These are phyloP conservation scores for Diaprepes abbreviatus DNA, from an alignment of 2,888 invertebrate genomes.

Conservation along the genomic window DNA sequence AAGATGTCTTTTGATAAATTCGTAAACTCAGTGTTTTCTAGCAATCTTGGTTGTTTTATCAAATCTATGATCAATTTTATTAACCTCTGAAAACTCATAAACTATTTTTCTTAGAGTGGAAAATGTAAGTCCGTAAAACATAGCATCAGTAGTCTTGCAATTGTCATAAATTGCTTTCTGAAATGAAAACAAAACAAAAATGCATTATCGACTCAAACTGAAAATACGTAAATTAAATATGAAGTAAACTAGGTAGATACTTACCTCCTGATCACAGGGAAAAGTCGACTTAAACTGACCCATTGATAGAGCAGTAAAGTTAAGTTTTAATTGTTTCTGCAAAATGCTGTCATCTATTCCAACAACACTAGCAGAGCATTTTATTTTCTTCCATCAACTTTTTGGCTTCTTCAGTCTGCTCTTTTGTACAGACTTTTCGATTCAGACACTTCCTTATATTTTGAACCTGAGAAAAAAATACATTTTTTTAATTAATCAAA, in stretches of 20 bases:
- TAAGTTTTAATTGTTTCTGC: conserved; percentile 3
- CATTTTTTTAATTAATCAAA: neutral
- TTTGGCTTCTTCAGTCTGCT: conserved; percentile 11
- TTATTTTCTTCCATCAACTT: neutral
- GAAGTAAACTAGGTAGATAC: neutral
- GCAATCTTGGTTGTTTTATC: conserved; percentile 10
- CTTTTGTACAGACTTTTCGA: neutral
- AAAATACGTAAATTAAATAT: too few species aligned
- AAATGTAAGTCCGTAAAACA: conserved; percentile 4
- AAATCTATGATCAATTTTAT: conserved; percentile 20
- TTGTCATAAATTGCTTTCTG: conserved; percentile 8
- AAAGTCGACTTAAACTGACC: conserved; percentile 14
- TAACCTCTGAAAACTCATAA: conserved; percentile 8
- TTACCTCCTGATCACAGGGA: conserved; percentile 6
- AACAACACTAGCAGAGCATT: neutral
- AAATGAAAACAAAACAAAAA: conserved; percentile 7
- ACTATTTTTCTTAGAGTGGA: conserved; percentile 3
- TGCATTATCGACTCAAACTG: too few species aligned
- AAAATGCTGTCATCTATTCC: conserved; percentile 1
- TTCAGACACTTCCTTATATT: neutral
- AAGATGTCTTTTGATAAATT: conserved; percentile 12
- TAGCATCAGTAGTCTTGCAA: conserved; percentile 12
- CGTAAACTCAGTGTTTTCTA: conserved; percentile 1
- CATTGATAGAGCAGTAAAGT: conserved; percentile 5
- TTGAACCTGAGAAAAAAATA: too few species aligned